These are phyloP conservation scores for Tetraneura akinire DNA, from an alignment of 1,140 invertebrate genomes.

Conservation along the genomic window DNA sequence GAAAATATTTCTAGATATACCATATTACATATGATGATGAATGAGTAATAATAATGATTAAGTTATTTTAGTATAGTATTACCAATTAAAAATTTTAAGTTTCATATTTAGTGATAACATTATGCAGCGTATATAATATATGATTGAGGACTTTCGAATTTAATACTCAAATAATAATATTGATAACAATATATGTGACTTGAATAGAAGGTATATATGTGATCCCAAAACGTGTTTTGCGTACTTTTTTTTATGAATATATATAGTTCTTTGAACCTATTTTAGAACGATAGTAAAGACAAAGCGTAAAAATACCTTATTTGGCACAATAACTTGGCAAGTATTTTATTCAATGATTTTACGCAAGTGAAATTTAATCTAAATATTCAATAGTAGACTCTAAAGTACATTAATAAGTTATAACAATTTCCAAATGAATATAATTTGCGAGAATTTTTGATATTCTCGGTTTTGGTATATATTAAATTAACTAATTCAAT, in stretches of 20 bases:
- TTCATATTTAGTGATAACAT: neutral
- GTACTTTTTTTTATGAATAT: conserved; percentile 32
- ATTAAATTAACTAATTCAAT: no score
- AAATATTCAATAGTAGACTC: neutral
- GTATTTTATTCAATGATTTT: neutral
- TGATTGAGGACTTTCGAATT: conserved; percentile 32
- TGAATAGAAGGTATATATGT: neutral
- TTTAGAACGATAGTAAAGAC: neutral
- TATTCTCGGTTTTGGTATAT: neutral
- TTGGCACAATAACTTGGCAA: conserved; percentile 38
- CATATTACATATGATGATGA: neutral
- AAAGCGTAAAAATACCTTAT: conserved; percentile 28
- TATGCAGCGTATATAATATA: neutral
- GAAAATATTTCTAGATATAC: neutral
- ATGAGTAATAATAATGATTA: no score
- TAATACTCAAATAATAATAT: neutral
- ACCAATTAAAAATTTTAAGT: neutral
- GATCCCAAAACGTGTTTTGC: neutral
- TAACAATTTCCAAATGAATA: neutral
- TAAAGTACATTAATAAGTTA: no score
- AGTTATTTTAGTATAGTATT: neutral
- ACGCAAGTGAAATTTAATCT: conserved; percentile 30
- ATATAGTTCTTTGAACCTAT: neutral
- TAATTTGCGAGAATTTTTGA: neutral
- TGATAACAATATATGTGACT: neutral